phyloP scores from a whole-genome alignment of 2,888 invertebrate genomes.

The Cremastinae sp. region DNA sequence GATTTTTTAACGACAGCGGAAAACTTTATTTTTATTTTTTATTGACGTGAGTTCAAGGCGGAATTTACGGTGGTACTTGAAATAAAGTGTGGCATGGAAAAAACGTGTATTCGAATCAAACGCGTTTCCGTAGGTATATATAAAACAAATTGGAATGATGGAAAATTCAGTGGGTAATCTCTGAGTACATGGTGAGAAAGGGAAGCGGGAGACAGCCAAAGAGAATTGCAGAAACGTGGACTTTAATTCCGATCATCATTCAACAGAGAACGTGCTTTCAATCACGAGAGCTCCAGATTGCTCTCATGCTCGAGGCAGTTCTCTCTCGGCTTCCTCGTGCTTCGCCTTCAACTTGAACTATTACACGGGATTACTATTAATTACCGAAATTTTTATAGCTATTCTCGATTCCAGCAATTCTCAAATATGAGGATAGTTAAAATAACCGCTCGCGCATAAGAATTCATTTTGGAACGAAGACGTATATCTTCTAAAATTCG shows the following conservation, averaged over 20 bases:
- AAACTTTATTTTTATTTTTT: slow-evolving; percentile 7
- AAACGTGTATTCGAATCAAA: slow-evolving; percentile 31
- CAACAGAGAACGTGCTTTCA: slow-evolving; percentile 45
- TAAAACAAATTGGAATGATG: slow-evolving; percentile 55
- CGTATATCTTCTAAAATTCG: too few relatives aligned
- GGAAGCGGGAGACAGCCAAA: slow-evolving; percentile 19
- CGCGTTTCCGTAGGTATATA: background rate
- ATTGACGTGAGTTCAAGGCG: slow-evolving; percentile 4
- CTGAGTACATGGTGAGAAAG: slow-evolving; percentile 38
- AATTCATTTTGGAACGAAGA: too few relatives aligned
- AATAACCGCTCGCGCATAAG: too few relatives aligned
- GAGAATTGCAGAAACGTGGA: slow-evolving; percentile 32
- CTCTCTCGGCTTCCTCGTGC: background rate
- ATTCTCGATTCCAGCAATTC: background rate
- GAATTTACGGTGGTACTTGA: slow-evolving; percentile 16
- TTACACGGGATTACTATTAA: background rate
- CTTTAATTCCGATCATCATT: slow-evolving; percentile 60
- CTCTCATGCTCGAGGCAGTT: slow-evolving; percentile 4
- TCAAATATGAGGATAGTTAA: too few relatives aligned
- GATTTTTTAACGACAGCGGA: background rate
- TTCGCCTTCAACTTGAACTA: background rate
- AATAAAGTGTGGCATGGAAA: slow-evolving; percentile 33
- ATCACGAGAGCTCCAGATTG: slow-evolving; percentile 47
- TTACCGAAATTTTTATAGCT: background rate
- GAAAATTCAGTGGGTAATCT: slow-evolving; percentile 60